Evolutionary conservation across 1,140 invertebrate genomes (phyloP).

Genomic region (Cherax quadricarinatus): DNA sequence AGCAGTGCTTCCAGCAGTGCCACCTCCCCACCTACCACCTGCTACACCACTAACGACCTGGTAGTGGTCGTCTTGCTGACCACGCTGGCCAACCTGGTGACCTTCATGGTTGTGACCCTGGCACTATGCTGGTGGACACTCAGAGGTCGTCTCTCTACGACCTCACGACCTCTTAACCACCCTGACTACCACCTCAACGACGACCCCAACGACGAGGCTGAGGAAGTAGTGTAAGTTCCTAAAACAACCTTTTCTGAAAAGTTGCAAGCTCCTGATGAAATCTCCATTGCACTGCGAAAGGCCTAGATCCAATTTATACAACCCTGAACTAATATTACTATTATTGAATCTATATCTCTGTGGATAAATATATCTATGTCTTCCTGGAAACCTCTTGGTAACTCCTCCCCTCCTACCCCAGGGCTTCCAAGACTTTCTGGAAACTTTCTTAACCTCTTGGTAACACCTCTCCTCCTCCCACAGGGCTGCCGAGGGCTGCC

Average conservation of each 20-base stretch:
- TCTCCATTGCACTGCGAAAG: too few relatives aligned
- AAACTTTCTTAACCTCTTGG: too few relatives aligned
- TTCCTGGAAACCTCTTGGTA: not conserved
- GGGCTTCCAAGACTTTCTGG: too few relatives aligned
- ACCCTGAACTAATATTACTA: too few relatives aligned
- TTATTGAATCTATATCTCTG: too few relatives aligned
- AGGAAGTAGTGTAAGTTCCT: slow-evolving; percentile 48
- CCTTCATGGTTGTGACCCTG: slow-evolving; percentile 51
- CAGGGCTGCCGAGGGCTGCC: slow-evolving; percentile 51
- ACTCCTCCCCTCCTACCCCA: not conserved
- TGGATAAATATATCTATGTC: too few relatives aligned
- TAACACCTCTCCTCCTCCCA: not conserved
- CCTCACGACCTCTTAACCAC: slow-evolving; percentile 12
- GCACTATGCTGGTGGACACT: slow-evolving; percentile 54
- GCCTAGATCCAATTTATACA: too few relatives aligned
- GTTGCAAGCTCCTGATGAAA: not conserved
- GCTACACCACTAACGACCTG: slow-evolving; percentile 57
- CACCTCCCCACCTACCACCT: not conserved
- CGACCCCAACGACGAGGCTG: slow-evolving; percentile 30
- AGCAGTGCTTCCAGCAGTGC: not conserved
- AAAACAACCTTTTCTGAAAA: too few relatives aligned
- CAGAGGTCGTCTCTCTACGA: slow-evolving; percentile 3
- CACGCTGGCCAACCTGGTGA: slow-evolving; percentile 50
- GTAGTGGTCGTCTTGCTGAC: slow-evolving; percentile 55
- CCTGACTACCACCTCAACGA: slow-evolving; percentile 17